A percentile compares a stretch with the other conserved stretches of the same genome.
phyloP scores from a whole-genome alignment of 64 coral and sea anemone genomes.

The Pocillopora damicornis region DNA sequence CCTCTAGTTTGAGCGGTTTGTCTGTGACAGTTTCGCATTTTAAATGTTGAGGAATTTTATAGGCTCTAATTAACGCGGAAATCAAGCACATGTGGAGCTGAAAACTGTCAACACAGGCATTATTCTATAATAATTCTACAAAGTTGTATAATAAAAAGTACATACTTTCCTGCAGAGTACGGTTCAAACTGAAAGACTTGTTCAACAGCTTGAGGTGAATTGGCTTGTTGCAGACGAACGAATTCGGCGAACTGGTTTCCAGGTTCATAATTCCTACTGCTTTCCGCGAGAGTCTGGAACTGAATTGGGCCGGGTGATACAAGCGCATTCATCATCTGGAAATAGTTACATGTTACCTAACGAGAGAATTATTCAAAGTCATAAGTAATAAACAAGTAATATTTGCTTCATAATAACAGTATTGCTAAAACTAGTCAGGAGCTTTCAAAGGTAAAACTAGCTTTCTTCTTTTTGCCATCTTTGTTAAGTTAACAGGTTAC shows the following conservation, averaged over 20 bases:
- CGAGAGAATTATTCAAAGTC: neutral
- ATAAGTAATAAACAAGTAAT: neutral
- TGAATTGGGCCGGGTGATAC: slow-evolving; percentile 68
- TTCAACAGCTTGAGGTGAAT: slow-evolving; percentile 41
- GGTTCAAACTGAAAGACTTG: slow-evolving; percentile 64
- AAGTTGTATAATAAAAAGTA: neutral
- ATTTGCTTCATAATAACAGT: no score
- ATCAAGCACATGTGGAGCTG: neutral
- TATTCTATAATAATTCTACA: no score
- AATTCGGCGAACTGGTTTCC: slow-evolving; percentile 92
- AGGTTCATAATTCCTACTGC: slow-evolving; percentile 91
- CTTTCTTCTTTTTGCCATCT: no score
- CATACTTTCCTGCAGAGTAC: slow-evolving; percentile 8
- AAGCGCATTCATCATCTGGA: slow-evolving; percentile 84
- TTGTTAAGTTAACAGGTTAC: neutral
- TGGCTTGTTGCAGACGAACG: slow-evolving; percentile 45
- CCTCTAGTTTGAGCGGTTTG: no score
- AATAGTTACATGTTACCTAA: slow-evolving; percentile 94
- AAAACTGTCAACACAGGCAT: no score
- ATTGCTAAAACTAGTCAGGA: no score
- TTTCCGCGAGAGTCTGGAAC: slow-evolving; percentile 84
- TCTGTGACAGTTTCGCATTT: no score
- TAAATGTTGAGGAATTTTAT: no score
- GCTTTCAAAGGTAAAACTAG: no score
- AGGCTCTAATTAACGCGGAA: no score